A percentile compares a stretch with the other conserved stretches of the same genome.
Conservation (phyloP, 1,140 invertebrate species). For the Triops cancriformis region DNA sequence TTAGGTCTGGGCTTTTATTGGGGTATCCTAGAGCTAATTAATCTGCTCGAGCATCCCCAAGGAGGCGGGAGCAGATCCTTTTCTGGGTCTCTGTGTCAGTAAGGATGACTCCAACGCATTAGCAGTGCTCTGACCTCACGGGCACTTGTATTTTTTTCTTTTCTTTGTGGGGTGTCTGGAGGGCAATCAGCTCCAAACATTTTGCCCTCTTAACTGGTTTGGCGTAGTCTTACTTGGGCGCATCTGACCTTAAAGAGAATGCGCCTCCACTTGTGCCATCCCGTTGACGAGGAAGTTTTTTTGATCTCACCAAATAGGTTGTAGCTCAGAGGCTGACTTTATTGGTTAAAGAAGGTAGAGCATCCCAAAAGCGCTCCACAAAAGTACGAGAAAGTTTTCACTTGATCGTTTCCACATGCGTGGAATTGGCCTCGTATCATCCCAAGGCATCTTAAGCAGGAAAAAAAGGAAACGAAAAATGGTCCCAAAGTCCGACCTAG, state of each 20-base stretch:
- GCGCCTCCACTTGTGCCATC: background rate
- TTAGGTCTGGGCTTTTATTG: background rate
- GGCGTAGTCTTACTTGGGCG: background rate
- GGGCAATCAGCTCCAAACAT: background rate
- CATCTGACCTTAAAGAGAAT: background rate
- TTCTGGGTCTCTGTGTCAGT: constrained; percentile 12
- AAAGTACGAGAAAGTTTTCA: background rate
- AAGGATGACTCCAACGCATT: background rate
- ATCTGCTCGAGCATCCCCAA: background rate
- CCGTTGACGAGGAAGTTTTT: background rate
- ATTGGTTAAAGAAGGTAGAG: background rate
- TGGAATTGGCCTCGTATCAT: background rate
- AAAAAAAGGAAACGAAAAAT: background rate
- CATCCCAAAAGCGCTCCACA: background rate
- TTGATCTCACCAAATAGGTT: background rate
- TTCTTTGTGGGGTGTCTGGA: background rate
- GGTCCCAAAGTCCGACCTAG: background rate
- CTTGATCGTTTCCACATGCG: constrained; percentile 1
- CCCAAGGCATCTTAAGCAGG: background rate
- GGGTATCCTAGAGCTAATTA: background rate
- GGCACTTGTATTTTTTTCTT: background rate
- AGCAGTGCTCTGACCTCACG: background rate
- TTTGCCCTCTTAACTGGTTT: background rate
- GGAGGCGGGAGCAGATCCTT: background rate
- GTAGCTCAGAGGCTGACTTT: background rate